Percentiles rank a stretch among this genome's conserved stretches.
These are phyloP conservation scores for Meta bourneti DNA, from an alignment of 2,888 invertebrate genomes.

Conservation along the genomic window DNA sequence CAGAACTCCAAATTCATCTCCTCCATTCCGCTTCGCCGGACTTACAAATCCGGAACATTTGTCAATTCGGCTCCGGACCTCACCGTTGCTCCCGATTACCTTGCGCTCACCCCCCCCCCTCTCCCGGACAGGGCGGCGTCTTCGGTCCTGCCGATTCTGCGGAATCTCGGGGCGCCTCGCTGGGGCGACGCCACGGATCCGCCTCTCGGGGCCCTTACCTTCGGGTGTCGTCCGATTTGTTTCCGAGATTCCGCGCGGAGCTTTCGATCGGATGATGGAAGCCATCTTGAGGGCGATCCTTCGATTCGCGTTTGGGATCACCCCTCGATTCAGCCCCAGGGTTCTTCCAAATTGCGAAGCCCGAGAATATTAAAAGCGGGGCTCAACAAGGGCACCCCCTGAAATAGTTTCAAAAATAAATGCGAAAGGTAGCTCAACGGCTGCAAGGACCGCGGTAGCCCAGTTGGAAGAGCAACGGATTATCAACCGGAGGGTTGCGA, in stretches of 20 bases:
- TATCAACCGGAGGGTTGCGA: too few species aligned
- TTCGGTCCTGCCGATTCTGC: constrained; percentile 50
- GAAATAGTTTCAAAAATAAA: too few species aligned
- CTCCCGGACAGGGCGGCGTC: constrained; percentile 49
- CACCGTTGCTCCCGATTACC: constrained; percentile 54
- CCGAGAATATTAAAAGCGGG: too few species aligned
- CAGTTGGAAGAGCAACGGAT: too few species aligned
- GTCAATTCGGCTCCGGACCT: constrained; percentile 51
- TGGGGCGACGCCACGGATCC: constrained; percentile 29
- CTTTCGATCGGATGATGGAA: constrained; percentile 4
- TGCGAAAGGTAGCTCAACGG: too few species aligned
- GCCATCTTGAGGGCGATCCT: neutral
- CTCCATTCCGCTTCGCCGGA: constrained; percentile 4
- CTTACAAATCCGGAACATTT: constrained; percentile 59
- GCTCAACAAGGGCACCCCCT: too few species aligned
- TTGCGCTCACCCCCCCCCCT: neutral
- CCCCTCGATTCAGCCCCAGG: too few species aligned
- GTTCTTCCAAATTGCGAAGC: too few species aligned
- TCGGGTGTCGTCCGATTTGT: neutral
- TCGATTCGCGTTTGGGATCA: too few species aligned
- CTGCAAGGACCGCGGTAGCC: too few species aligned
- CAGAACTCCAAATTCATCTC: too few species aligned
- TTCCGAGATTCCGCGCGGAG: constrained; percentile 8
- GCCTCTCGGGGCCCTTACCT: constrained; percentile 1
- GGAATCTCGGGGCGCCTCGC: constrained; percentile 54